Base-by-base conservation (phyloP, 1,140 invertebrate genomes). In the Lordiphosa clarofinis region DNA sequence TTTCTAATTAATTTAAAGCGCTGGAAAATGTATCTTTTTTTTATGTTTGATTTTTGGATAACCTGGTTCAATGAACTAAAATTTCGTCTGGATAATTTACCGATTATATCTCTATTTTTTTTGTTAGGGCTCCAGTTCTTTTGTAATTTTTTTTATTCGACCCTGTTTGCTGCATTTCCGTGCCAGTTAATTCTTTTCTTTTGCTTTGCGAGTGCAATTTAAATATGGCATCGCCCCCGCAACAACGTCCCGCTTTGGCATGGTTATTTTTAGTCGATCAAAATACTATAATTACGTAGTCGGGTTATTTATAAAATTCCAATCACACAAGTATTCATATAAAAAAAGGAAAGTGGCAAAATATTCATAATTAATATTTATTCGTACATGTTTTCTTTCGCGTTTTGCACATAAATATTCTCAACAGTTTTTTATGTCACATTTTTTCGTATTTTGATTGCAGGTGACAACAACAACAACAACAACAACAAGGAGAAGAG, bases 281-380 rank as follows among this genome's bases (percentile, higher is more conserved):
- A 38, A 50, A 66, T 56, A 57, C 55, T 56, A 63, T 73, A 68
- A 79, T 84, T 84, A 68, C 78, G 78, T 84, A 84, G 79, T 56
- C 71, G 56, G 31, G 31, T 58, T 84, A 84, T 78, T 78, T 86
- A 63, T 78, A 67, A 68, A 65, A 46, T 13, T 43, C 48, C 63
- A 72, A 82, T 76, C 72, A 82, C 56, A 49, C 15, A 24, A 36
- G 38, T 58, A 44, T 53, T 56, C 66, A 61, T 62, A 56, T 75
- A 43, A 59, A 69, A 61, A 73, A 73, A 56, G 55, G 55, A 74
- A 58, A 54, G 43, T 37, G 60, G 40, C 6, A 50, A 56, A 58
- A 49, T 64, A 72, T 73, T 71, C 60, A 81, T 86, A 67, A 79
- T 70, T 86, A 86, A 72, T 65, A 81, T 86, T 86, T 86, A 86